These are phyloP conservation scores for Euleptes europaea DNA, from an alignment of 2,113 vertebrate species.

Conservation along the genomic window DNA sequence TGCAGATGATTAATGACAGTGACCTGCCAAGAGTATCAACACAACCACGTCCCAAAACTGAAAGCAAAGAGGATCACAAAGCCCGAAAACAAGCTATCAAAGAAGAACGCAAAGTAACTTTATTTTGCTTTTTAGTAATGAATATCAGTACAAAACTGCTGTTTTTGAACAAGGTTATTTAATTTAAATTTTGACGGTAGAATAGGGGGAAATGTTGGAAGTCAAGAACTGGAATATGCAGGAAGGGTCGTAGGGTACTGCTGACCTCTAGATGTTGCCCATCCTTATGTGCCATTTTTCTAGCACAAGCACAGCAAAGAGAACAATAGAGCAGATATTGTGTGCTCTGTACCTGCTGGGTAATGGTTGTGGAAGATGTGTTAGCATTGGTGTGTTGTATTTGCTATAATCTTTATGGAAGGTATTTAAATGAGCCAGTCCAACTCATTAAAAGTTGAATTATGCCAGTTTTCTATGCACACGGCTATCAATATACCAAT, in stretches of 20 bases:
- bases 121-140: background rate
- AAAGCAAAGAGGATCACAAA: conserved; percentile 85
- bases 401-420: background rate
- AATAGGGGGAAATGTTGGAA: background rate
- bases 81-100: conserved; percentile 88
- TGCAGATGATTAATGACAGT: conserved; percentile 86
- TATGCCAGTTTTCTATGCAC: background rate
- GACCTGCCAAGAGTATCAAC: conserved; percentile 86
- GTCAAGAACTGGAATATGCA: background rate
- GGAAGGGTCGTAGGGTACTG: background rate
- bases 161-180: background rate
- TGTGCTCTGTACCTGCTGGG: background rate
- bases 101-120: conserved; percentile 88
- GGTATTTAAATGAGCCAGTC: background rate
- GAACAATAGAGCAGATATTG: background rate
- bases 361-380: background rate
- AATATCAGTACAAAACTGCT: background rate
- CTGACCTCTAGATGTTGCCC: background rate
- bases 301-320: background rate
- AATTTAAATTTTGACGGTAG: background rate
- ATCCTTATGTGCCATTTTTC: background rate
- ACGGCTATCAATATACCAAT: background rate
- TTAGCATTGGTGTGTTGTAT: background rate
- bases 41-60: conserved; percentile 78
- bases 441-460: background rate